A percentile compares a stretch with the other conserved stretches of the same genome.
Evolutionary conservation across 2,888 invertebrate species (phyloP).

Genomic region (Pediacus dermestoides): DNA sequence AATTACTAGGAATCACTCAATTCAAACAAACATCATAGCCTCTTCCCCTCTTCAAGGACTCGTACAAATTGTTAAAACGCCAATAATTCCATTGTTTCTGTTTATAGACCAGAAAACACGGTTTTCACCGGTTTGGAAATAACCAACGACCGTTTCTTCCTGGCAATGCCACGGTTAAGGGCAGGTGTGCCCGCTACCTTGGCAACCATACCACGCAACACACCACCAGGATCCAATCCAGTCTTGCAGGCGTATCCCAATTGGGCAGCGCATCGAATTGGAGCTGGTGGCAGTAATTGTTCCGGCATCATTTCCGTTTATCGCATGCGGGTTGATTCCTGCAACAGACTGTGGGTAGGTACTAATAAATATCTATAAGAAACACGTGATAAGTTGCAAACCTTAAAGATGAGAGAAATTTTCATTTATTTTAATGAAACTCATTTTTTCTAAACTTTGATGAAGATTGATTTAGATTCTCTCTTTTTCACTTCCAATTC

Average conservation of each 20-base stretch:
- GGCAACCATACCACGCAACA: conserved; percentile 62
- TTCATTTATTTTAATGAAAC: too few species aligned
- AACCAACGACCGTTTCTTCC: conserved; percentile 66
- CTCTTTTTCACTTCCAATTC: too few species aligned
- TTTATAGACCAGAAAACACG: conserved; percentile 67
- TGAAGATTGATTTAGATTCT: too few species aligned
- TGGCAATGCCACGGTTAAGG: conserved; percentile 72
- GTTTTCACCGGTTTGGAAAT: conserved; percentile 75
- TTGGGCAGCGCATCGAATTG: conserved; percentile 68
- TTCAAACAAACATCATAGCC: too few species aligned
- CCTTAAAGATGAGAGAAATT: not conserved
- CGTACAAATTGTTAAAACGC: too few species aligned
- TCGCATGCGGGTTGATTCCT: conserved; percentile 71
- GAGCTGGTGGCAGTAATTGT: conserved; percentile 68
- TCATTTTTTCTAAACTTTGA: too few species aligned
- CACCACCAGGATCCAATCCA: conserved; percentile 66
- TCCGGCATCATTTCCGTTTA: conserved; percentile 76
- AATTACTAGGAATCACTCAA: too few species aligned
- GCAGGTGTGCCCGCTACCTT: conserved; percentile 75
- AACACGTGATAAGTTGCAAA: not conserved
- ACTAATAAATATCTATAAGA: conserved; percentile 5
- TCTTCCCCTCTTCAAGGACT: too few species aligned
- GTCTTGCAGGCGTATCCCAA: conserved; percentile 43
- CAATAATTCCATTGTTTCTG: conserved; percentile 3
- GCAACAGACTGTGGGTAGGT: conserved; percentile 71